A percentile compares a stretch with the other conserved stretches of the same genome.
phyloP scores from a whole-genome alignment of 2,888 invertebrate species.

The Pyrocoelia pectoralis region DNA sequence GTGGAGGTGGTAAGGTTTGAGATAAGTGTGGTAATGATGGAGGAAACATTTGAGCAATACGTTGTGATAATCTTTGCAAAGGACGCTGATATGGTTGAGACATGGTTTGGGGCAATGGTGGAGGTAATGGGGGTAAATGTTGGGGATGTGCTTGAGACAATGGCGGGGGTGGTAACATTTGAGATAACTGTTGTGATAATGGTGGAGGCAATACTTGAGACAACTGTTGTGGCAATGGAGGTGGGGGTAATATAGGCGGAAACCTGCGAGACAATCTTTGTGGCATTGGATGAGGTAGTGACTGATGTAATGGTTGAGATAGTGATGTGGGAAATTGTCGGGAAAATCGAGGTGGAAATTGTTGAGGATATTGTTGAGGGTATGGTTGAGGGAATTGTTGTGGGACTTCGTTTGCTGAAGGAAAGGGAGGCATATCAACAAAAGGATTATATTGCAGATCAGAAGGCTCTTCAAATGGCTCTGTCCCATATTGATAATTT shows the following conservation, averaged over 20 bases:
- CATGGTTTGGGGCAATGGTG: neutral
- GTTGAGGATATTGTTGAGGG: no score
- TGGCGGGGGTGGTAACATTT: neutral
- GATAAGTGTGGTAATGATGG: no score
- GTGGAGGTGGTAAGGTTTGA: no score
- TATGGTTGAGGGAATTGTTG: no score
- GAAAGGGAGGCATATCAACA: constrained; percentile 21
- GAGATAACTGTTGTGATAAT: neutral
- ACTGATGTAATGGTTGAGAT: neutral
- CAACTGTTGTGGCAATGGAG: neutral
- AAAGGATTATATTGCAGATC: constrained; percentile 19
- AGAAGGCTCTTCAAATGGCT: constrained; percentile 29
- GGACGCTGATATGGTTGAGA: no score
- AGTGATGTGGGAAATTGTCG: neutral
- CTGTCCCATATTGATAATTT: constrained; percentile 18
- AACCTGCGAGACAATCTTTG: no score
- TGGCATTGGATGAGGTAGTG: neutral
- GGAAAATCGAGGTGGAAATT: no score
- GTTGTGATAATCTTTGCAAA: no score
- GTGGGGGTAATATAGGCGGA: no score
- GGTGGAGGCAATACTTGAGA: neutral
- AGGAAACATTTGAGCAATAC: no score
- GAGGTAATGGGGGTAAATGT: neutral
- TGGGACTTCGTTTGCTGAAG: no score
- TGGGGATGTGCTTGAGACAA: no score